These are phyloP conservation scores for Illadopsis cleaveri DNA, from an alignment of 2,113 vertebrate species.

Conservation along the genomic window DNA sequence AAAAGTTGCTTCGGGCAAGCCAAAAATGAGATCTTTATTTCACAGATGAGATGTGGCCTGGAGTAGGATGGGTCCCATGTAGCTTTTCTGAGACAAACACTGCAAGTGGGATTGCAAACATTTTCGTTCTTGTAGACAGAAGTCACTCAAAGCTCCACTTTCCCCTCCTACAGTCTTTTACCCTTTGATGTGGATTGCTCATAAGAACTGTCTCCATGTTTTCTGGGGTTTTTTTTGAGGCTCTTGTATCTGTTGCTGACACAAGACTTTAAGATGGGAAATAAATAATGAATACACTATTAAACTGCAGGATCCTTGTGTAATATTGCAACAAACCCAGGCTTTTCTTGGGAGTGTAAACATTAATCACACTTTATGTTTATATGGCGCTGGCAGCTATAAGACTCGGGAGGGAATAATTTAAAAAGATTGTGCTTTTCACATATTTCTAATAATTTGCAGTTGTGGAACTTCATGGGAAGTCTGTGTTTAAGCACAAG, in stretches of 20 bases:
- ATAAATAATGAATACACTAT: background rate
- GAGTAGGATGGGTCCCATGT: background rate
- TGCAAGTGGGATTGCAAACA: background rate
- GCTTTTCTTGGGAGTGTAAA: background rate
- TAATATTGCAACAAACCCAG: background rate
- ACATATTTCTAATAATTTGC: background rate
- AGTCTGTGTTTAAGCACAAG: background rate
- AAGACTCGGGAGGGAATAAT: background rate
- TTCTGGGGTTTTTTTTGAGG: background rate
- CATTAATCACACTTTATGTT: background rate
- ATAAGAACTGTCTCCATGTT: background rate
- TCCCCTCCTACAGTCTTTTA: background rate
- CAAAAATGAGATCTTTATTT: slow-evolving; percentile 40
- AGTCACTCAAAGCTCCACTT: background rate
- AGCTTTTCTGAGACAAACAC: background rate
- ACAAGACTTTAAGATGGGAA: background rate
- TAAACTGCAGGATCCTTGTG: background rate
- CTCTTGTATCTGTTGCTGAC: background rate
- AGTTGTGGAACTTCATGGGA: background rate
- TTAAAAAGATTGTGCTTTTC: background rate
- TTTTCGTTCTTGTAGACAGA: background rate
- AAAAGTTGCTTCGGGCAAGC: background rate
- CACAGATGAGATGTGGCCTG: background rate
- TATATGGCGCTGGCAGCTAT: background rate
- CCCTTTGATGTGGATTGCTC: background rate